A percentile compares a stretch with the other conserved stretches of the same genome.
Conservation (phyloP, 2,888 invertebrate species). For the Nematopogon swammerdamellus region DNA sequence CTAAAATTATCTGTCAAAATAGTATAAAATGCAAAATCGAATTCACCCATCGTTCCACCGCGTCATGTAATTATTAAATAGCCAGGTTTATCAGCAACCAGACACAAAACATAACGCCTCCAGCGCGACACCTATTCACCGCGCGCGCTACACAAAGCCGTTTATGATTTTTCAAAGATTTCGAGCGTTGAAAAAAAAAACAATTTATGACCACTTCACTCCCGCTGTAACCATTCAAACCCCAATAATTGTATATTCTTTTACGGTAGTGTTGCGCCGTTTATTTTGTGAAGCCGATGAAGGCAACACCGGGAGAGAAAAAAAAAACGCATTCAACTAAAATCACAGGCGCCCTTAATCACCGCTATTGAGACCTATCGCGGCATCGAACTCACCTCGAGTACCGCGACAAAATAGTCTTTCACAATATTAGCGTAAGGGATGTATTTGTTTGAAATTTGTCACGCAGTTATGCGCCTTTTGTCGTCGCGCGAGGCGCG, state of each 20-base stretch:
- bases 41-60: too few species aligned
- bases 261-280: conserved; percentile 51
- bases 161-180: conserved; percentile 50
- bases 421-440: conserved; percentile 42
- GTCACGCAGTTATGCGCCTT: conserved; percentile 34
- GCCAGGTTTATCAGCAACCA: conserved; percentile 25
- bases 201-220: conserved; percentile 55
- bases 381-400: conserved; percentile 43
- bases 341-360: conserved; percentile 58
- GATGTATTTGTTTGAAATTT: conserved; percentile 31
- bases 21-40: too few species aligned
- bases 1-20: too few species aligned
- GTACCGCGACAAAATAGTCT: conserved; percentile 34
- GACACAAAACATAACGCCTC: conserved; percentile 28
- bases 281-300: conserved; percentile 47
- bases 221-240: conserved; percentile 56
- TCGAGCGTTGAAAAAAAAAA: conserved; percentile 38
- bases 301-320: conserved; percentile 26
- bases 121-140: conserved; percentile 30
- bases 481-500: conserved; percentile 22
- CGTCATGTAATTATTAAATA: conserved; percentile 49
- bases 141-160: conserved; percentile 27
- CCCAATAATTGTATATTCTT: conserved; percentile 57
- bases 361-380: conserved; percentile 56
- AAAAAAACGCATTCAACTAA: conserved; percentile 51